Base-by-base conservation (phyloP, 1,140 invertebrate genomes). In the Drosophila micromelanica region DNA sequence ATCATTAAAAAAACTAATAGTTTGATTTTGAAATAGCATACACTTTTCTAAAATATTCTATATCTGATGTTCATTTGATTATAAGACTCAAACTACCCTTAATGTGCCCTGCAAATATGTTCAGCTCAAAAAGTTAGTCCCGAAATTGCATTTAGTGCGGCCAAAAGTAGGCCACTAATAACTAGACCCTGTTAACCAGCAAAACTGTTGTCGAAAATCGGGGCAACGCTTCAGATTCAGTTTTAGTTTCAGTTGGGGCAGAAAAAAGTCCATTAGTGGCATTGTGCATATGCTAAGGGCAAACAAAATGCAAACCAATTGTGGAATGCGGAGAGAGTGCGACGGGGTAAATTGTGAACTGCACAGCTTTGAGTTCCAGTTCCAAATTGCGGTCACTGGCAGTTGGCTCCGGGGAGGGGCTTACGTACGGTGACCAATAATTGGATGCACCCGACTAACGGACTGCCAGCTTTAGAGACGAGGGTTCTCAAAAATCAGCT, bases 231-330 rank as follows among this genome's bases (percentile, higher is more conserved):
- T 51, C 60, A 57, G 30, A 35, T 46, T 38, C 55, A 38, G 59
- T 55, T 70, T 52, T 30, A 43, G 48, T 54, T 59, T 46, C 54
- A 38, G 49, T 61, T 69, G 52, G 48, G 13, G 30, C 11, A 32
- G n/a, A 13, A 42, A 27, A 9, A 78, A 86, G 78, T 87, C 82
- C 82, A 86, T 86, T 86, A 86, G 75, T 87, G 78, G 71, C 63
- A 80, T 87, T 85, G 80, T 78, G 70, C 82, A 78, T 84, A 73
- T 70, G 65, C 52, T 62, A 74, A 67, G 60, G 35, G 61, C 52
- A 48, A 64, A 56, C 49, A 62, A 62, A 62, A 42, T 51, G 32
- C 48, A 49, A 40, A 27, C 59, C 46, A 51, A 30, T 23, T 27
- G 27, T 65, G 48, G 27, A 30, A n/a, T 7, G n/a, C 15, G 11